phyloP scores from a whole-genome alignment of 2,113 vertebrate genomes.

The Peromyscus polionotus region DNA sequence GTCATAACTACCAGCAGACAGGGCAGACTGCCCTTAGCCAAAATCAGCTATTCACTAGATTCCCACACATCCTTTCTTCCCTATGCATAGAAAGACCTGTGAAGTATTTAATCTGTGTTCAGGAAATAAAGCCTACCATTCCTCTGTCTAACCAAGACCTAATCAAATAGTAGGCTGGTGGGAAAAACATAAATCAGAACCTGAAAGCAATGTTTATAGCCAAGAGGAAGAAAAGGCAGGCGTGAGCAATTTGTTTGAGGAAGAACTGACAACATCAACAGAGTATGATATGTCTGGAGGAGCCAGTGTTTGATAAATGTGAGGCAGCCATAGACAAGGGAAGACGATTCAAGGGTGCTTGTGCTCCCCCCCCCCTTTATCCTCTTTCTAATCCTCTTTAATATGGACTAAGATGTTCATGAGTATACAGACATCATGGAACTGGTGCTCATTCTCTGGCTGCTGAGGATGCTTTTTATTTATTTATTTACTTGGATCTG shows the following conservation, averaged over 20 bases:
- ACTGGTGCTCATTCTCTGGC: slow-evolving; percentile 33
- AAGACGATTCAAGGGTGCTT: slow-evolving; percentile 54
- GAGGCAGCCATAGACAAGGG: slow-evolving; percentile 72
- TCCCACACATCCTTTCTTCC: neutral
- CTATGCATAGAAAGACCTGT: neutral
- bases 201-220: slow-evolving; percentile 66
- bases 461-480: slow-evolving; percentile 62
- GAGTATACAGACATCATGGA: slow-evolving; percentile 33
- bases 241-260: slow-evolving; percentile 77
- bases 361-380: neutral
- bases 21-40: neutral
- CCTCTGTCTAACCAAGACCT: slow-evolving; percentile 59
- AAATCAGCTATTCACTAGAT: slow-evolving; percentile 39
- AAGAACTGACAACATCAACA: slow-evolving; percentile 77
- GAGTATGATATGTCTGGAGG: slow-evolving; percentile 75
- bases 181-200: slow-evolving; percentile 52
- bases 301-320: slow-evolving; percentile 75
- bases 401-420: slow-evolving; percentile 26
- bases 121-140: slow-evolving; percentile 55
- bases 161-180: slow-evolving; percentile 60
- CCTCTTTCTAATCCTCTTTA: neutral
- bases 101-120: slow-evolving; percentile 67
- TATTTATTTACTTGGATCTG: slow-evolving; percentile 83
- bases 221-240: slow-evolving; percentile 54
- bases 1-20: slow-evolving; percentile 43